phyloP scores from a whole-genome alignment of 2,113 vertebrate genomes.

The Crotalus helleri region DNA sequence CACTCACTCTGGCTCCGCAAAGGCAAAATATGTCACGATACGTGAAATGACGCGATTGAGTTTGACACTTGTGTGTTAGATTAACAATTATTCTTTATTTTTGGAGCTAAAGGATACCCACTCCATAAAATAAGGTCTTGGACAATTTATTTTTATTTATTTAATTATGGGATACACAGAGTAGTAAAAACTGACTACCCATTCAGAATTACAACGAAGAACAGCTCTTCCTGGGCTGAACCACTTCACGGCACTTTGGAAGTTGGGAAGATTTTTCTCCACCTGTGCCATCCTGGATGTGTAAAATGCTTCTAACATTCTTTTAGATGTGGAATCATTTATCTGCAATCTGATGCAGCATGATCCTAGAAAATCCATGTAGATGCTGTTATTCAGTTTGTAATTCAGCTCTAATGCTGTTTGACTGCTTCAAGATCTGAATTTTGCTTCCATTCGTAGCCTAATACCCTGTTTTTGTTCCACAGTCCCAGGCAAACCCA shows the following conservation, averaged over 20 bases:
- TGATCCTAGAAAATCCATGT: background rate
- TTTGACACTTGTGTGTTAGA: too few species aligned
- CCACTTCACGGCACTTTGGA: background rate
- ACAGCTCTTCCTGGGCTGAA: background rate
- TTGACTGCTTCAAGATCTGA: background rate
- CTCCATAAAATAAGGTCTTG: background rate
- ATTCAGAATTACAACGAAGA: background rate
- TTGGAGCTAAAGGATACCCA: background rate
- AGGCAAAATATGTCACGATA: too few species aligned
- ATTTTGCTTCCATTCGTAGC: slow-evolving; percentile 41
- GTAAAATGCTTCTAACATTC: background rate
- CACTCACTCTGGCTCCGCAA: too few species aligned
- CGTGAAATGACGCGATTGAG: too few species aligned
- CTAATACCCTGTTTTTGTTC: slow-evolving; percentile 65
- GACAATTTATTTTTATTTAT: background rate
- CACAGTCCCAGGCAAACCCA: slow-evolving; percentile 90
- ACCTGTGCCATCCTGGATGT: background rate
- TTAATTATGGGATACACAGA: background rate
- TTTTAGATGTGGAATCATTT: background rate
- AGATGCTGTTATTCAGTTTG: background rate
- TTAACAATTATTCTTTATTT: background rate
- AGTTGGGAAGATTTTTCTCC: background rate
- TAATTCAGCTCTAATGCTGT: background rate
- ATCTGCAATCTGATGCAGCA: background rate
- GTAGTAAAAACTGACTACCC: background rate